Base-by-base conservation (phyloP, 1,140 invertebrate species). In the Rhagoletis zephyria region DNA sequence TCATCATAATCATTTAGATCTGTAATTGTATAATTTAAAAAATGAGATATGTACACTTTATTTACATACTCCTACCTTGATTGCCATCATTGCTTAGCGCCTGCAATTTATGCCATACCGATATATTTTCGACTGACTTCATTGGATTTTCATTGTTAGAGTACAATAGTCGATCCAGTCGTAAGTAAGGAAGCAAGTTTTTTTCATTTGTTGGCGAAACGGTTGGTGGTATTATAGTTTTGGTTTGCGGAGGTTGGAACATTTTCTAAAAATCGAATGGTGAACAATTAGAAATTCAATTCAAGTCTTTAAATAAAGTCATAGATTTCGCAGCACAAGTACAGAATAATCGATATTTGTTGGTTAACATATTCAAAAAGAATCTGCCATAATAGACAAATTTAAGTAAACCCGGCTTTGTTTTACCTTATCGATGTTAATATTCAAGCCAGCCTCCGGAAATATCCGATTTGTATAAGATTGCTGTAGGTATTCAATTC, bases 401-500 rank as follows among this genome's bases (percentile, higher is more conserved):
- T 30, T 0, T 30, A 30, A 30, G 30, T 30, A 30, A 30, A 30
- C 30, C 30, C 30, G 30, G 30, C 30, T 30, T 51, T n/a, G 2
- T 2, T 6, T 70, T 30, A 88, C 88, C 86, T 92, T 92, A 30
- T 92, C 70, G 51, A 91, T 90, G 85, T 92, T 81, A 10, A 56
- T 92, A 77, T 91, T 89, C 2, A 89, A 90, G 9, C 91, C 87
- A 70, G 92, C 92, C 14, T 92, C 91, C 12, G 91, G 91, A 60
- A 92, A 92, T 3, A 92, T 91, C 30, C 91, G 92, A 88, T 92
- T 93, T 63, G 91, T 89, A 88, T 96, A 96, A 88, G 95, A 95
- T 1, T 93, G 93, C 89, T 95, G 94, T 48, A 96, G 90, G 89
- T 95, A 95, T 87, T 96, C 95, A 85, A 96, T 94, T 88, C 96